Base-by-base conservation (phyloP, 2,113 vertebrate genomes). In the Chaenocephalus aceratus region DNA sequence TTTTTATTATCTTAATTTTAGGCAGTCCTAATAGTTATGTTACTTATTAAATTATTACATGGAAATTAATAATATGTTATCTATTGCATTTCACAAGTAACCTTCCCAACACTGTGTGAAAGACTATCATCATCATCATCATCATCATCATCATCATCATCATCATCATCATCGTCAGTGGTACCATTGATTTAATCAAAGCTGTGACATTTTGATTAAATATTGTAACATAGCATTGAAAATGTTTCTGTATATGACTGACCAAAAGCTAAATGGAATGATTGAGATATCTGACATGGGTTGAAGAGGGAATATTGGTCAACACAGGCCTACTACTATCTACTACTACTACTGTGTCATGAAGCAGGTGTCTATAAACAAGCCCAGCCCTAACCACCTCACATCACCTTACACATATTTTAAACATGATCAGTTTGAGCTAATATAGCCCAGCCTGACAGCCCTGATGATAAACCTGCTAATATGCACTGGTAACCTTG, bases 311-410 rank as follows among this genome's bases (percentile, higher is more conserved):
- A 30, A 67, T 45, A 59, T 10, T 4, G 11, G 41, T 59, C 46
- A 59, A 10, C 6, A 57, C 23, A 74, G 86, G 82, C 82, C 82
- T 63, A 11, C 23, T 23, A 46, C 6, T 41, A 41, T 41, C 36
- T 21, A 21, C 21, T 49, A 13, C 61, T 45, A 63, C 12, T 46
- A 48, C 26, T 63, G 14, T 59, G 21, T 36, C 57, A 8, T 53
- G 45, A 41, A 71, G 72, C 75, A 89, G 53, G 72, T 86, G 72
- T 30, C 10, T 75, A 18, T n/a, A 57, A 62, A 79, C 51, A 53
- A 65, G 44, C 5, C 41, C 34, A 73, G 0, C 36, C 26, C 48
- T 11, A 36, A 48, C 12, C 3, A 23, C 30, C 53, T 49, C 5
- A 23, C 0, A 21, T 34, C 46, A n/a, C 21, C 15, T 18, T 3